Evolutionary conservation across 2,113 vertebrate genomes (phyloP).

Genomic region (Chroicocephalus ridibundus): DNA sequence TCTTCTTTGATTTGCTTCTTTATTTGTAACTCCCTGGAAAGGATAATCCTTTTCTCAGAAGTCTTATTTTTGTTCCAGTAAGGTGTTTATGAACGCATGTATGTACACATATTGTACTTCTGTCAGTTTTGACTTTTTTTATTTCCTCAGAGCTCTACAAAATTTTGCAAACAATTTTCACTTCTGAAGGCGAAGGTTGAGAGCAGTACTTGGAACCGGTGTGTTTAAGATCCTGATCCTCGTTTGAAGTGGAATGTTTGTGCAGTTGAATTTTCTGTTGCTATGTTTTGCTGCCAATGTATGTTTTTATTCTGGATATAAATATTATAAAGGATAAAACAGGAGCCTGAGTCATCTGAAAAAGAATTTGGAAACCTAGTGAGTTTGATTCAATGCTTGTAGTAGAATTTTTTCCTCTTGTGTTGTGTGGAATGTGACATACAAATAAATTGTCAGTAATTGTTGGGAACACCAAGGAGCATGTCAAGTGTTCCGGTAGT

Average conservation of each 20-base stretch:
- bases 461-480: not conserved
- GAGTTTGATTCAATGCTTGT: not conserved
- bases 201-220: not conserved
- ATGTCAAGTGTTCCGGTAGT: not conserved
- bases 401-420: not conserved
- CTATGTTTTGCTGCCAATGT: slow-evolving; percentile 25
- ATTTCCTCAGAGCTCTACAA: not conserved
- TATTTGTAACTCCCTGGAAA: not conserved
- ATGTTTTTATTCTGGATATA: slow-evolving; percentile 23
- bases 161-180: not conserved
- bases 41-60: slow-evolving; percentile 18
- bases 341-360: slow-evolving; percentile 22
- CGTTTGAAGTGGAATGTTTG: not conserved
- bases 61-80: not conserved
- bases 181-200: not conserved
- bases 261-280: slow-evolving; percentile 33
- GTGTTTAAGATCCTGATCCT: not conserved
- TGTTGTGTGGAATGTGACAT: not conserved
- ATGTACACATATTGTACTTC: accelerated
- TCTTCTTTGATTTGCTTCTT: slow-evolving; percentile 17
- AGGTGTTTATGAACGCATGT: not conserved
- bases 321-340: not conserved
- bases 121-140: not conserved
- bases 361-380: not conserved
- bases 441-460: not conserved